Percentiles rank a stretch among this genome's conserved stretches.
Conservation (phyloP, 2,113 vertebrate species). For the Oryzias melastigma region DNA sequence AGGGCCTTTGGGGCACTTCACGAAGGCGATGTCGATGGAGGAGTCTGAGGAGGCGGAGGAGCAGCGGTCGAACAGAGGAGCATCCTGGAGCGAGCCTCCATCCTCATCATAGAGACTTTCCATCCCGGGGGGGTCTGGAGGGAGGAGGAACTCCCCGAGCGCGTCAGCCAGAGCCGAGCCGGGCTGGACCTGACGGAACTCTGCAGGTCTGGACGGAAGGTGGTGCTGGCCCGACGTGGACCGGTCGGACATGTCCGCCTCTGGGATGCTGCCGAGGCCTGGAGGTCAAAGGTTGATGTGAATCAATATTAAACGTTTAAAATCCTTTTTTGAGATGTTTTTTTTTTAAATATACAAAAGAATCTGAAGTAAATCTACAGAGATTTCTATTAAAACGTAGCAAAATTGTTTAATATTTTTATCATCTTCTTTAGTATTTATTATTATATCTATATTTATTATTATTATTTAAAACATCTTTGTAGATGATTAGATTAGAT, state of each 20-base stretch:
- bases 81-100: constrained; percentile 76
- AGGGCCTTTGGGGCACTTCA: constrained; percentile 80
- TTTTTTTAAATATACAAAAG: no score
- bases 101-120: constrained; percentile 78
- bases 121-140: constrained; percentile 60
- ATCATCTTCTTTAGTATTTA: no score
- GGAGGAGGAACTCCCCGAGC: constrained; percentile 78
- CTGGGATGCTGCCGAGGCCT: constrained; percentile 86
- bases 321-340: no score
- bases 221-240: constrained; percentile 37
- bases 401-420: no score
- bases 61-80: constrained; percentile 83
- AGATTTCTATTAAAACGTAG: no score
- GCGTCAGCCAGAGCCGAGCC: constrained; percentile 76
- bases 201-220: constrained; percentile 41
- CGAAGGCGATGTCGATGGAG: constrained; percentile 93
- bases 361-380: no score
- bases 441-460: no score
- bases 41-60: constrained; percentile 91
- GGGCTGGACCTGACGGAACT: constrained; percentile 56
- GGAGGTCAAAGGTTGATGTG: constrained; percentile 13
- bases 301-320: no score
- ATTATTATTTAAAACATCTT: no score
- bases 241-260: constrained; percentile 76
- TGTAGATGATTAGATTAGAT: no score